Base-by-base conservation (phyloP, 2,113 vertebrate species). In the Ictalurus punctatus region DNA sequence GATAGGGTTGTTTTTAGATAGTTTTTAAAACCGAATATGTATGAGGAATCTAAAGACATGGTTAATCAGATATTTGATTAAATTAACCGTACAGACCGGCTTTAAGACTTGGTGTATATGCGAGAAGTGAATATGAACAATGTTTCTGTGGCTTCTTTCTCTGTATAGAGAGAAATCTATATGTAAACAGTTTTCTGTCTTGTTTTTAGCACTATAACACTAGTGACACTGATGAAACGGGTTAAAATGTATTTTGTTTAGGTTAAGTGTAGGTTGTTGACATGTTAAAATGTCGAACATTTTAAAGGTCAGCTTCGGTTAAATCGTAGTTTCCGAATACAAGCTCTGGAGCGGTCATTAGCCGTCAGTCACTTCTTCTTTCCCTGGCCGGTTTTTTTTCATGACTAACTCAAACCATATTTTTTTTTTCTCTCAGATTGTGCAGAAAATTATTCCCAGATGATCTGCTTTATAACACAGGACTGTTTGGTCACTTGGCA, bases 241-340 rank as follows among this genome's bases (percentile, higher is more conserved):
- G 30, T 52, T 58, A 0, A 19, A 80, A 13, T n/a, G 17, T 37
- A 30, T 0, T 25, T 5, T 34, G 2, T 30, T 48, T 5, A 34
- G n/a, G 8, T 82, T 34, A 59, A 19, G 16, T 82, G 56, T 82
- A 12, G 30, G 30, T 23, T 21, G 52, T 14, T 56, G 6, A 17
- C 3, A 0, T 34, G 79, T 61, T n/a, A 44, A 63, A 61, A 40
- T 14, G 30, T 19, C 3, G n/a, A 21, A 63, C 6, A 30, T 61
- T 59, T 44, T 40, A 27, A 78, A 78, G 65, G 23, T 86, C 74
- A 40, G 63, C 61, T 81, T 63, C 69, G 30, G 78, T 58, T 58
- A 17, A 17, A n/a, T 17, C 5, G 1, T 87, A 19, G 16, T 10
- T 34, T 65, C 27, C n/a, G 34, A 80, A 34, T 34, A 23, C 4